These are phyloP conservation scores for Hemiprocne comata DNA, from an alignment of 2,113 vertebrate species.

Conservation along the genomic window DNA sequence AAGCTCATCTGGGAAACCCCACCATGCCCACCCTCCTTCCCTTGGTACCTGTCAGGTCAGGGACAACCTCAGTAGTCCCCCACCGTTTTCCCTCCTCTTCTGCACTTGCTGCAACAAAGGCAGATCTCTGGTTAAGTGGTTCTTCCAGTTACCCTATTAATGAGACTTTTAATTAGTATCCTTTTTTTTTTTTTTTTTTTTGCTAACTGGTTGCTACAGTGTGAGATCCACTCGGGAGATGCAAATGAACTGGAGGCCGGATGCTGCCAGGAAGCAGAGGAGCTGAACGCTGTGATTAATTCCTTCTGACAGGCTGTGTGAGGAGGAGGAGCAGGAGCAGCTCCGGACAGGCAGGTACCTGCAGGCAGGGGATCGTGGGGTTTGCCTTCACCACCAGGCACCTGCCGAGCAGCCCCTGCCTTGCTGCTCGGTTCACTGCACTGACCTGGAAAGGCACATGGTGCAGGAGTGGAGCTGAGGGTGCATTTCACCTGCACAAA, in stretches of 20 bases:
- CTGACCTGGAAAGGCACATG: neutral
- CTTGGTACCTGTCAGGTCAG: neutral
- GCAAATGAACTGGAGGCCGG: neutral
- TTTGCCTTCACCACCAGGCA: neutral
- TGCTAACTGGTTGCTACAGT: conserved; percentile 6
- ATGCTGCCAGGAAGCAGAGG: neutral
- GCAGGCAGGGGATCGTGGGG: neutral
- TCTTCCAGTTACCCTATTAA: conserved; percentile 6
- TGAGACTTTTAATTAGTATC: conserved; percentile 37
- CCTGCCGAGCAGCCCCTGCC: neutral
- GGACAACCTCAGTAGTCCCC: neutral
- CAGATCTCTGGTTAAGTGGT: neutral
- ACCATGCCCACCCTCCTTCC: neutral
- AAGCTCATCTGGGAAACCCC: neutral
- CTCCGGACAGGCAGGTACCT: neutral
- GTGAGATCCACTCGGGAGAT: neutral
- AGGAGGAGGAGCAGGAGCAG: neutral
- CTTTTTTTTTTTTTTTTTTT: neutral
- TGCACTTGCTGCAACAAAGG: neutral
- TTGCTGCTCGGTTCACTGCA: neutral
- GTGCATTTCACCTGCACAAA: neutral
- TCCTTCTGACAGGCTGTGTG: neutral
- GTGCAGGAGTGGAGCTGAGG: neutral
- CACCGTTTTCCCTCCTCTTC: neutral
- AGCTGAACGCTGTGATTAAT: neutral